A percentile compares a stretch with the other conserved stretches of the same genome.
Conservation (phyloP, 2,113 vertebrate genomes). For the Hippocampus comes region DNA sequence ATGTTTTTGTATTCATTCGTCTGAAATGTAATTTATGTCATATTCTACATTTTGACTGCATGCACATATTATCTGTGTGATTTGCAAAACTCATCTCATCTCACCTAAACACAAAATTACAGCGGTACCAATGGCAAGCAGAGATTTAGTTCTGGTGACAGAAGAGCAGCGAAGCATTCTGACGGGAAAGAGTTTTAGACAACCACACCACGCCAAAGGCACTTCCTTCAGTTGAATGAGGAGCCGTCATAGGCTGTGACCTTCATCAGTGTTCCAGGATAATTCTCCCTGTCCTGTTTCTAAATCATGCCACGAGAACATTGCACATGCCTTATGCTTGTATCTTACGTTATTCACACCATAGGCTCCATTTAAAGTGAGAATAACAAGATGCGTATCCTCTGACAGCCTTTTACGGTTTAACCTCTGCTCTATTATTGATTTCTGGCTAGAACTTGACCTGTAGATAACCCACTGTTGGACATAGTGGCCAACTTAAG, state of each 20-base stretch:
- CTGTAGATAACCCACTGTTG: neutral
- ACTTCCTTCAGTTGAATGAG: conserved; percentile 38
- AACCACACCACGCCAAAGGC: conserved; percentile 15
- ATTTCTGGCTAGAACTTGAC: neutral
- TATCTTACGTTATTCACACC: neutral
- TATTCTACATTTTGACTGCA: conserved; percentile 33
- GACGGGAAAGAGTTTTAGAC: conserved; percentile 27
- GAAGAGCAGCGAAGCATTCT: conserved; percentile 18
- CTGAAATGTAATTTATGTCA: conserved; percentile 35
- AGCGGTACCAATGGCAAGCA: conserved; percentile 19
- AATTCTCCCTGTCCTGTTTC: conserved; percentile 14
- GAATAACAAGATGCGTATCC: neutral
- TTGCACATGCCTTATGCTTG: neutral
- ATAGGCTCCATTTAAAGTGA: neutral
- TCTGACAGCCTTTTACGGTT: neutral
- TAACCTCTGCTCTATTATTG: neutral
- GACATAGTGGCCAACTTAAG: neutral
- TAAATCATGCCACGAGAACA: conserved; percentile 10
- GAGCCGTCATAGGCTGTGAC: conserved; percentile 28
- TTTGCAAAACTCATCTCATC: conserved; percentile 26
- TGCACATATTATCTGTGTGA: conserved; percentile 25
- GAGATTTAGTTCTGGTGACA: conserved; percentile 30
- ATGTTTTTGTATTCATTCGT: conserved; percentile 44
- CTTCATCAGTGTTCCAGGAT: conserved; percentile 19
- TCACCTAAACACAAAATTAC: conserved; percentile 32